Percentiles rank a stretch among this genome's conserved stretches.
phyloP scores from a whole-genome alignment of 92 coral and sea anemone species.

The Blastomussa wellsi region DNA sequence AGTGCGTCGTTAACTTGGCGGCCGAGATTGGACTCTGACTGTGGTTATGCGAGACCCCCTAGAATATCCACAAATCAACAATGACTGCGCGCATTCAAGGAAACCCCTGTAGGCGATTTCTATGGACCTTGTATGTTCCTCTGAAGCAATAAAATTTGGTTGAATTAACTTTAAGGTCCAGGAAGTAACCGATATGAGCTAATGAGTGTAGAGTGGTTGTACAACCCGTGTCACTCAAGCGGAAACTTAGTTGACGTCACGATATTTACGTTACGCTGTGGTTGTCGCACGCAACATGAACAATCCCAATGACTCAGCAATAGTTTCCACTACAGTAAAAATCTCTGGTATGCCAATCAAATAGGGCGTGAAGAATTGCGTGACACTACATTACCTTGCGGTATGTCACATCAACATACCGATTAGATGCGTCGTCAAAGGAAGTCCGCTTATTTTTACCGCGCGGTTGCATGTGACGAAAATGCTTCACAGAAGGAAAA shows the following conservation, averaged over 20 bases:
- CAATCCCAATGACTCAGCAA: background rate
- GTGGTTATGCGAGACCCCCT: background rate
- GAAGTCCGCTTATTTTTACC: background rate
- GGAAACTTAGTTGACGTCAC: background rate
- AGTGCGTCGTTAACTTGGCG: background rate
- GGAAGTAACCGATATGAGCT: background rate
- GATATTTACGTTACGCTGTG: background rate
- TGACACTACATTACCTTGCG: background rate
- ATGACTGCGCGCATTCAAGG: background rate
- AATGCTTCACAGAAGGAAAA: background rate
- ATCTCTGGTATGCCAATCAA: background rate
- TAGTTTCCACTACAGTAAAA: background rate
- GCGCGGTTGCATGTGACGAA: background rate
- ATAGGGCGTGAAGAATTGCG: background rate
- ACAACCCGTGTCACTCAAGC: background rate
- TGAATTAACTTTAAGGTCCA: background rate
- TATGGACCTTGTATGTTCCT: background rate
- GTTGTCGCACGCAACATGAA: constrained; percentile 22
- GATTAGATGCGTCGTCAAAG: background rate
- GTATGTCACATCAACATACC: background rate
- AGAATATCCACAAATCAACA: background rate
- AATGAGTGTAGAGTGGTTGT: background rate
- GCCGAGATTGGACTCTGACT: background rate
- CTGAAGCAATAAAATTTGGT: background rate
- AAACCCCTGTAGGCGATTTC: background rate